These are phyloP conservation scores for Bombus affinis DNA, from an alignment of 1,140 invertebrate species.

Conservation along the genomic window DNA sequence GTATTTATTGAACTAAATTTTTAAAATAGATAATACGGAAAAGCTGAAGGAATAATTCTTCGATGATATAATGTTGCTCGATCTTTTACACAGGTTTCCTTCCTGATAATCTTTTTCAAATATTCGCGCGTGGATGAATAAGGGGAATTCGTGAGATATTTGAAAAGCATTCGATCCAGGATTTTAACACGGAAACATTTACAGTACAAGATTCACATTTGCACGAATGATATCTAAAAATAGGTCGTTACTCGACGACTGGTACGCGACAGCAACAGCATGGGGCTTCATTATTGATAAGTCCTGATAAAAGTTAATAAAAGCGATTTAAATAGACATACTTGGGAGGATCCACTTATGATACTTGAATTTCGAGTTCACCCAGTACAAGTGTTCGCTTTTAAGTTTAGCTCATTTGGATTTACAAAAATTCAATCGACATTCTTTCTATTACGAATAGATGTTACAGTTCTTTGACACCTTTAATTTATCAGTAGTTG, in stretches of 20 bases:
- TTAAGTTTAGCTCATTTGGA: background rate
- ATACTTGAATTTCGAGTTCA: constrained; percentile 12
- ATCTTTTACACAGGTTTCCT: background rate
- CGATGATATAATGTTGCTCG: too few relatives aligned
- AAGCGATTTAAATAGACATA: constrained; percentile 43
- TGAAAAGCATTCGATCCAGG: background rate
- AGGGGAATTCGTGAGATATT: background rate
- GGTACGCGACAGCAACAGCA: constrained; percentile 30
- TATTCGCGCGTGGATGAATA: background rate
- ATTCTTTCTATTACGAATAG: background rate
- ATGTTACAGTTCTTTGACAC: background rate
- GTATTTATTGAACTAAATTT: background rate
- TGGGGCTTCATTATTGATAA: constrained; percentile 40
- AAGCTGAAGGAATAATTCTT: background rate
- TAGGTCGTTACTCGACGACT: constrained; percentile 47
- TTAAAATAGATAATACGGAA: background rate
- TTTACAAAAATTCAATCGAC: background rate
- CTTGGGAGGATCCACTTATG: constrained; percentile 2
- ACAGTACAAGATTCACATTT: constrained; percentile 57
- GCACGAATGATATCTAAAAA: constrained; percentile 68
- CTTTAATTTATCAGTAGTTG: background rate
- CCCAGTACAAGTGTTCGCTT: background rate
- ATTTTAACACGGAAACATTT: background rate
- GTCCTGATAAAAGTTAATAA: constrained; percentile 46
- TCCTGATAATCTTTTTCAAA: background rate